Percentiles rank a stretch among this genome's conserved stretches.
These are phyloP conservation scores for Sesia apiformis DNA, from an alignment of 2,888 invertebrate species.

Conservation along the genomic window DNA sequence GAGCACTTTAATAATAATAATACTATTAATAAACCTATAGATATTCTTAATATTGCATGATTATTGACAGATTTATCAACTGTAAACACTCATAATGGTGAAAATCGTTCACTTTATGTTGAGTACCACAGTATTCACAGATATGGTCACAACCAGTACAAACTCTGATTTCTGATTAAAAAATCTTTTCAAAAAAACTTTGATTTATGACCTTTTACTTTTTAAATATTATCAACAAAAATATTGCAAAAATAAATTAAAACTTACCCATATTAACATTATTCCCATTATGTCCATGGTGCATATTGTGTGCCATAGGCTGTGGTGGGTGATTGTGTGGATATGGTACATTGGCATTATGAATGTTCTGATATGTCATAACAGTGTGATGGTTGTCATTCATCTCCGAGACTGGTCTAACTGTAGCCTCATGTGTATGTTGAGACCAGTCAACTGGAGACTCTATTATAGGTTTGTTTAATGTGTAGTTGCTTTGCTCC, in stretches of 20 bases:
- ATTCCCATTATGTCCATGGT: slow-evolving; percentile 61
- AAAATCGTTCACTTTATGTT: too few relatives aligned
- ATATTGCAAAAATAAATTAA: not conserved
- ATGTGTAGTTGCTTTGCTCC: slow-evolving; percentile 56
- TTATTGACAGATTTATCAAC: too few relatives aligned
- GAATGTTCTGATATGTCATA: slow-evolving; percentile 62
- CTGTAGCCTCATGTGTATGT: slow-evolving; percentile 48
- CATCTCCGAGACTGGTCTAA: slow-evolving; percentile 44
- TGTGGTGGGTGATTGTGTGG: slow-evolving; percentile 61
- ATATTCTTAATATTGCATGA: too few relatives aligned
- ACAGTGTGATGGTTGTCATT: slow-evolving; percentile 67
- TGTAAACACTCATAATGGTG: too few relatives aligned
- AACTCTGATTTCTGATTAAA: too few relatives aligned
- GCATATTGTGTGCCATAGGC: slow-evolving; percentile 29
- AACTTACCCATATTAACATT: slow-evolving; percentile 50
- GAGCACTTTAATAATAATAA: too few relatives aligned
- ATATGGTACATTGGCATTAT: slow-evolving; percentile 62
- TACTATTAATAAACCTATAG: too few relatives aligned
- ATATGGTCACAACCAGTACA: too few relatives aligned
- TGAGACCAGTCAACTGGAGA: slow-evolving; percentile 69
- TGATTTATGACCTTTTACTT: not conserved
- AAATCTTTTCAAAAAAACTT: too few relatives aligned
- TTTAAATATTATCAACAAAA: not conserved
- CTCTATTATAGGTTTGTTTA: slow-evolving; percentile 53
- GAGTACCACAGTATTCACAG: too few relatives aligned